phyloP scores from a whole-genome alignment of 2,888 invertebrate species.

The Acleris holmiana region DNA sequence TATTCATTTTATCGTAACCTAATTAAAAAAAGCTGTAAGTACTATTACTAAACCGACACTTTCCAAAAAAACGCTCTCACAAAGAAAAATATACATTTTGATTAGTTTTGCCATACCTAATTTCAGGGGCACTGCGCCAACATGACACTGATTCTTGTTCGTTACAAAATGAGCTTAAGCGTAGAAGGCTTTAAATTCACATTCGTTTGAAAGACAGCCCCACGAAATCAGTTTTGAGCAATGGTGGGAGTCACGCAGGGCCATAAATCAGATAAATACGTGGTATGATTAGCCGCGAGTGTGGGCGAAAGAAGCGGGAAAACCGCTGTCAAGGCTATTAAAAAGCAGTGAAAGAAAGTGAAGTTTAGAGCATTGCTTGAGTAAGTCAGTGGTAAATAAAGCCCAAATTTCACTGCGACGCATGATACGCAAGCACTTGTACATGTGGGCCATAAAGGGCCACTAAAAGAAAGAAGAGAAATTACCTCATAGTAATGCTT shows the following conservation, averaged over 20 bases:
- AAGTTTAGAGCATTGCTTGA: not conserved
- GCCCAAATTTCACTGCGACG: too few species aligned
- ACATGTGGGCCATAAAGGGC: too few species aligned
- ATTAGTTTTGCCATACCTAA: conserved; percentile 73
- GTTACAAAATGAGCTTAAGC: conserved; percentile 56
- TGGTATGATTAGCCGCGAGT: conserved; percentile 55
- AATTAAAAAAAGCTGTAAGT: not conserved
- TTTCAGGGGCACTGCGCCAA: conserved; percentile 67
- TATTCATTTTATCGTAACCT: too few species aligned
- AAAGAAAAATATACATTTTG: conserved; percentile 65
- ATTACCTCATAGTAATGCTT: not conserved
- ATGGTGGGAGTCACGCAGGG: conserved; percentile 72
- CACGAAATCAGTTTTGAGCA: conserved; percentile 75
- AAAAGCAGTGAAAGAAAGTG: not conserved
- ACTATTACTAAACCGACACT: not conserved
- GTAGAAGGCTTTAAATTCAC: conserved; percentile 51
- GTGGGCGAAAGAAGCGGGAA: conserved; percentile 24
- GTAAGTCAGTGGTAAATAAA: not conserved
- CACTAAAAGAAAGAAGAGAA: too few species aligned
- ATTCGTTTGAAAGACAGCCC: conserved; percentile 55
- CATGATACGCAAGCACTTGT: too few species aligned
- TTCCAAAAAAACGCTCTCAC: conserved; percentile 47
- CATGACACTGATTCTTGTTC: conserved; percentile 60
- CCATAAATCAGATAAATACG: conserved; percentile 74
- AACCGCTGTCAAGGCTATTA: conserved; percentile 20